Conservation (phyloP, 2,888 invertebrate genomes). For the Arrhopalites spinosus region DNA sequence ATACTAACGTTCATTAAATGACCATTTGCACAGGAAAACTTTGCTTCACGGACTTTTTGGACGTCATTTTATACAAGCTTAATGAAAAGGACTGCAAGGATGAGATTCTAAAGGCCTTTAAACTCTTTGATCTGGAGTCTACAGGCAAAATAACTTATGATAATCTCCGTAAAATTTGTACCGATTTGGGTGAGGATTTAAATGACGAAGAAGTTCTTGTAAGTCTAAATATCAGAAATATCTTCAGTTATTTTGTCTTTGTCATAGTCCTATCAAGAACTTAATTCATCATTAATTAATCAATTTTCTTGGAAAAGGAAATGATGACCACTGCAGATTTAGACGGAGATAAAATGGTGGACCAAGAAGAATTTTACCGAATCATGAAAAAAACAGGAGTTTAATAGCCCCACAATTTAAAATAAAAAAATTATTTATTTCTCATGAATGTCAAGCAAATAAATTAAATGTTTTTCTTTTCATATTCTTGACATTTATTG, state of each 20-base stretch:
- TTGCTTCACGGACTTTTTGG: constrained; percentile 84
- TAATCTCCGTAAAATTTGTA: constrained; percentile 90
- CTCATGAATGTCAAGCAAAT: no score
- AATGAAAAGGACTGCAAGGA: constrained; percentile 93
- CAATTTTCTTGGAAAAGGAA: constrained; percentile 65
- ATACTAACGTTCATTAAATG: constrained; percentile 15
- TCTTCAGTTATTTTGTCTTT: no score
- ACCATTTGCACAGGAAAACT: constrained; percentile 63
- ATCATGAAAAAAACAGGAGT: no score
- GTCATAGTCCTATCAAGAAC: neutral
- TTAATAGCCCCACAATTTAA: no score
- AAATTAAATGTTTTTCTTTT: no score
- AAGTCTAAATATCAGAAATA: constrained; percentile 32
- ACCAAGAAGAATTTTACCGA: constrained; percentile 89
- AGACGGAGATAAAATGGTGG: constrained; percentile 94
- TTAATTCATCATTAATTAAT: neutral
- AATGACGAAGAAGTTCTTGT: constrained; percentile 87
- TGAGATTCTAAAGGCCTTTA: constrained; percentile 95
- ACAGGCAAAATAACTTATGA: constrained; percentile 94
- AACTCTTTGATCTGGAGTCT: constrained; percentile 94
- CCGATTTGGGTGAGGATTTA: constrained; percentile 90
- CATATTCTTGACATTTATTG: no score
- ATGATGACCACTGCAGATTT: constrained; percentile 98
- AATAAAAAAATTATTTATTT: no score
- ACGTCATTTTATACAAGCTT: constrained; percentile 89